Base-by-base conservation (phyloP, 1,140 invertebrate species). In the Pectinophora gossypiella region DNA sequence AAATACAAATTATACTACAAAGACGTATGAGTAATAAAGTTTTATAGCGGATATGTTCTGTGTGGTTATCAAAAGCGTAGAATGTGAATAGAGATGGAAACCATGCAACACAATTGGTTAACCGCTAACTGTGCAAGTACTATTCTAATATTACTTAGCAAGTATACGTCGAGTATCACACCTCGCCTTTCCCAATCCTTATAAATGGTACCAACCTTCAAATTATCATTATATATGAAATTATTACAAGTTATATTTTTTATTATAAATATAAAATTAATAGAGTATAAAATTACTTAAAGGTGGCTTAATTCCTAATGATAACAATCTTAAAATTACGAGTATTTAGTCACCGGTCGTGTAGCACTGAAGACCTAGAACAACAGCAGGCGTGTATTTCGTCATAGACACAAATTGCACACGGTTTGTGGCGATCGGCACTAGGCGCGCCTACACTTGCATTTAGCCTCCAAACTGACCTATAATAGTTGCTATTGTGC, bases 331-430 rank as follows among this genome's bases (percentile, higher is more conserved):
- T n/a, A n/a, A n/a, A n/a, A n/a, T n/a, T n/a, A n/a, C n/a, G n/a
- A n/a, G n/a, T n/a, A n/a, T n/a, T n/a, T n/a, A n/a, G n/a, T n/a
- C n/a, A n/a, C n/a, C n/a, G n/a, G n/a, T n/a, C n/a, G n/a, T n/a
- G n/a, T n/a, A n/a, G n/a, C n/a, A n/a, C n/a, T n/a, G 27, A 32
- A 32, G 27, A 32, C 27, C 27, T 32, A 40, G 36, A 40, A 40
- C 36, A 40, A 40, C 36, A 40, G n/a, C 22, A 20, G 22, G 6
- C 7, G 48, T 20, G 22, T 7, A 69, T 74, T 73, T 74, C 64
- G 53, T 68, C 65, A 75, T 65, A 70, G 65, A 62, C 62, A 78
- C 69, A 73, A 76, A 70, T 75, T 77, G 64, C 65, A 61, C 55
- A 64, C 72, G 54, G 61, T 56, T 53, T 55, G 49, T 51, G 27